These are phyloP conservation scores for Boulengeromyrus knoepffleri DNA, from an alignment of 2,113 vertebrate species.

Conservation along the genomic window DNA sequence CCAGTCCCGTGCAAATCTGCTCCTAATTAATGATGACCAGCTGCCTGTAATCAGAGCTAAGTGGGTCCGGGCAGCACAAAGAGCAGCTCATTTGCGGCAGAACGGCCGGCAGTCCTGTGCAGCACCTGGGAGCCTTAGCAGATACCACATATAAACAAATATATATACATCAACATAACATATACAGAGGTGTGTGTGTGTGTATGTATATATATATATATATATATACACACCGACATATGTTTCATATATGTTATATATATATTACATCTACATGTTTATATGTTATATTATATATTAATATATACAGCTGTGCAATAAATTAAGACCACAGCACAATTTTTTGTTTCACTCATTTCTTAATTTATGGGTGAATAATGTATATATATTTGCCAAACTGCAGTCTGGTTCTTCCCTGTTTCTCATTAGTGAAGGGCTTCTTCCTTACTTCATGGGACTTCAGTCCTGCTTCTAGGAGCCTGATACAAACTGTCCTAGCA, in stretches of 20 bases:
- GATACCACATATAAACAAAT: neutral
- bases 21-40: constrained; percentile 3
- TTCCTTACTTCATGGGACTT: no score
- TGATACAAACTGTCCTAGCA: no score
- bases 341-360: no score
- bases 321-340: no score
- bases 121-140: neutral
- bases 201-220: neutral
- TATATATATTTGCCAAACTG: no score
- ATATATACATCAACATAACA: neutral
- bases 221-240: neutral
- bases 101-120: neutral
- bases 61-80: neutral
- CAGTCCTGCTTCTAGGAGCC: no score
- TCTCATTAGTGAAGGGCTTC: no score
- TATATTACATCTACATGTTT: neutral
- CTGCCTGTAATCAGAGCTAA: constrained; percentile 5
- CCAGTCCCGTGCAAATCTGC: neutral
- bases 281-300: neutral
- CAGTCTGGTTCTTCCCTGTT: no score
- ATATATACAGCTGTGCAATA: neutral
- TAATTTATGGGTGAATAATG: no score
- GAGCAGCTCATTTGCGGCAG: neutral
- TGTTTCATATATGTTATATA: neutral
- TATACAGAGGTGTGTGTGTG: neutral